A percentile compares a stretch with the other conserved stretches of the same genome.
Conservation (phyloP, 2,888 invertebrate species). For the Campopleginae sp. region DNA sequence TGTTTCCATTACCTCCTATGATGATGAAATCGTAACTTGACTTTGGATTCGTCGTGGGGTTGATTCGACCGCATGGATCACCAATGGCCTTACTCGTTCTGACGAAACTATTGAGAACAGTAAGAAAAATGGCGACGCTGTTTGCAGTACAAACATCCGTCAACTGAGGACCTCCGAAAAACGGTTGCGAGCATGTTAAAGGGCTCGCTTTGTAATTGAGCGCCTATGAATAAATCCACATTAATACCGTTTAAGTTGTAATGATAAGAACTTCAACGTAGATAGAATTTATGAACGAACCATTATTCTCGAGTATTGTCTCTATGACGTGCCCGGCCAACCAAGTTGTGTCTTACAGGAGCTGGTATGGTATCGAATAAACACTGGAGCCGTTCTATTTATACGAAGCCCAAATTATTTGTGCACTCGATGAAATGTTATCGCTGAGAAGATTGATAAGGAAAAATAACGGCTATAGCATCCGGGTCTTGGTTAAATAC, state of each 20-base stretch:
- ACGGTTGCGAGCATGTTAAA: conserved; percentile 67
- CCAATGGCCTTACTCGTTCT: conserved; percentile 69
- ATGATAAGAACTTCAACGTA: background rate
- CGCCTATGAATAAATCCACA: conserved; percentile 16
- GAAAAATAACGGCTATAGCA: background rate
- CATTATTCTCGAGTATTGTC: conserved; percentile 14
- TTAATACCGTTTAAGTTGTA: background rate
- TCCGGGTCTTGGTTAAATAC: background rate
- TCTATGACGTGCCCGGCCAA: background rate
- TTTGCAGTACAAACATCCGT: conserved; percentile 71
- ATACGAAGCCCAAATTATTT: background rate
- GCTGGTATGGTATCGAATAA: background rate
- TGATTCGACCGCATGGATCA: conserved; percentile 85
- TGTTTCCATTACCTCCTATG: conserved; percentile 84
- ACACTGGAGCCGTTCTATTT: background rate
- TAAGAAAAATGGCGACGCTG: conserved; percentile 69
- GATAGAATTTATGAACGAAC: conserved; percentile 21
- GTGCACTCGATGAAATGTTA: conserved; percentile 10
- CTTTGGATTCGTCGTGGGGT: conserved; percentile 81
- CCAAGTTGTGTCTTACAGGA: background rate
- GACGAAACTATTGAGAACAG: conserved; percentile 72
- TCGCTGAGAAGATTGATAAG: conserved; percentile 11
- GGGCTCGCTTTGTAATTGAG: background rate
- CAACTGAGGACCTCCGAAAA: conserved; percentile 71
- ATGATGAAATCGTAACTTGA: conserved; percentile 88